Conservation (phyloP, 2,797 vertebrate species). For the Halcyon smyrnensis region DNA sequence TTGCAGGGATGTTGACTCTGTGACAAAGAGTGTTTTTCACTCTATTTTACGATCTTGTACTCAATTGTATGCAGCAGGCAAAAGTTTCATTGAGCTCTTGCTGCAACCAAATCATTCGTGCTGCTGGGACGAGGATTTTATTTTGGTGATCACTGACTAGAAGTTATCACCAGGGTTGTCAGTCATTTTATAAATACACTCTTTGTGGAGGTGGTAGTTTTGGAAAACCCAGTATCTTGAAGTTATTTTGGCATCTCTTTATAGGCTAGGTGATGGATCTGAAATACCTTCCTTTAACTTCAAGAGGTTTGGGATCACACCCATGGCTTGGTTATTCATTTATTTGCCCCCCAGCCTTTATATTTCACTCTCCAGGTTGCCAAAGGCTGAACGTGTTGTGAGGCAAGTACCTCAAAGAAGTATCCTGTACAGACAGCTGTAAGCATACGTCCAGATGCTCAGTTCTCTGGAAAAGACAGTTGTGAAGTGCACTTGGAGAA, state of each 20-base stretch:
- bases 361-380: background rate
- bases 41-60: background rate
- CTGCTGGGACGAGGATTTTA: background rate
- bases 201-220: background rate
- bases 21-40: background rate
- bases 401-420: background rate
- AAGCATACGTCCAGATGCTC: background rate
- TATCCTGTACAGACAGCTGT: background rate
- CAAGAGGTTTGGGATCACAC: background rate
- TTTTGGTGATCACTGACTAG: background rate
- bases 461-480: background rate
- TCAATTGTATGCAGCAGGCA: background rate
- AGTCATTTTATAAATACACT: background rate
- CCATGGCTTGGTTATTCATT: background rate
- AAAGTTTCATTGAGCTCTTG: background rate
- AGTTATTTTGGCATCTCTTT: background rate
- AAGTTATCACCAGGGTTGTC: background rate
- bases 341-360: background rate
- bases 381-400: background rate
- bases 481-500: background rate
- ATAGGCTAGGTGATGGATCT: background rate
- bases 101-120: background rate
- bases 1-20: background rate
- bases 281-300: conserved; percentile 3
- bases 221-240: background rate